Evolutionary conservation across 2,113 vertebrate species (phyloP), one percentile per base, ranked within the genome.

Genomic region (Pteropus alecto): DNA sequence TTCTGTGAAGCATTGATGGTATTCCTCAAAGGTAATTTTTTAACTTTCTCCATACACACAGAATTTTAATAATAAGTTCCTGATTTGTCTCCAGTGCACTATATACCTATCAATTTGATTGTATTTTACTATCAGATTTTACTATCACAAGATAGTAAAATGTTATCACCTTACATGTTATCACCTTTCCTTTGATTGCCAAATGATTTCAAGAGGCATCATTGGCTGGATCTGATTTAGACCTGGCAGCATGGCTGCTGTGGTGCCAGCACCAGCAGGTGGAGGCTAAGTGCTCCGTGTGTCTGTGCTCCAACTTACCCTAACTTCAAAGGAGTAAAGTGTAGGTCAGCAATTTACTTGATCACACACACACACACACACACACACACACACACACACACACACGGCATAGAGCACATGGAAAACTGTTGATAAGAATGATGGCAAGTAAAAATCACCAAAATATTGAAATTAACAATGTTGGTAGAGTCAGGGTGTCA

Each of bases 221-320:
- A 28, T 30, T 46, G 43, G n/a, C 41, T 5, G 26, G 16, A 41
- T 14, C 8, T 13, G 14, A 77, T 22, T 61, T 18, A 28, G 9
- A 51, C 35, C 21, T 4, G 38, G 10, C 1, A 28, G 28, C 11
- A 30, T 21, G n/a, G 38, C 30, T 79, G 85, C 85, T 26, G 63
- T 65, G 61, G 86, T 15, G 28, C 15, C 0, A 11, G 67, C 10
- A 74, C 96, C 94, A 97, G 94, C 77, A 96, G 97, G 35, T 24
- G 97, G 93, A 35, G 93, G 30, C n/a, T 30, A 61, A 88, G 74
- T 43, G 70, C 41, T 11, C 38, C 1, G 6, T 35, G 35, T 84
- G 38, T 43, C 41, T 12, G 1, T 1, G 33, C 61, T 13, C 6
- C 3, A n/a, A 38, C 0, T 1, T 3, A 16, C 1, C 9, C 84